Evolutionary conservation across 2,113 vertebrate species (phyloP).

Genomic region (Octodon degus): DNA sequence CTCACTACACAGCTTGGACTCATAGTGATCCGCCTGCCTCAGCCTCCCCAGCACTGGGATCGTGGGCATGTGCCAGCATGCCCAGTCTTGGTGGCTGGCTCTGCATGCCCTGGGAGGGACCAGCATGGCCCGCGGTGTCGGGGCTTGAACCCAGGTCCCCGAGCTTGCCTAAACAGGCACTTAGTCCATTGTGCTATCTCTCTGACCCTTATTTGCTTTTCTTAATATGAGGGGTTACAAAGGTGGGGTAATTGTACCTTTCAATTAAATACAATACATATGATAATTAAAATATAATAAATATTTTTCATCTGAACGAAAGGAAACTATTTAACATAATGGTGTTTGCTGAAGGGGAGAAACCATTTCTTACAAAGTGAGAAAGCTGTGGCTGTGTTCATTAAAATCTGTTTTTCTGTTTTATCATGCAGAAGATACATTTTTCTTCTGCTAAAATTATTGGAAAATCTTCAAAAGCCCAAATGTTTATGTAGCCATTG

Average conservation of each 20-base stretch:
- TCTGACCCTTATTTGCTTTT: not conserved
- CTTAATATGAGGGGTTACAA: not conserved
- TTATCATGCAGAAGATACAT: not conserved
- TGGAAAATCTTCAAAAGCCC: not conserved
- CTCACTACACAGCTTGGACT: too few species aligned
- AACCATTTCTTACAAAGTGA: not conserved
- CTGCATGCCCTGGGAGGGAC: too few species aligned
- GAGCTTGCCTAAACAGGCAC: too few species aligned
- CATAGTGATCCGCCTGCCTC: too few species aligned
- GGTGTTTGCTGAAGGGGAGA: not conserved
- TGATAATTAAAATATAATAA: not conserved
- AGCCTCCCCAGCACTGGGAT: too few species aligned
- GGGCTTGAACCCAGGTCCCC: too few species aligned
- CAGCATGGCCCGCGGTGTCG: too few species aligned
- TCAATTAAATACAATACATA: not conserved
- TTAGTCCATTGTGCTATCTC: too few species aligned
- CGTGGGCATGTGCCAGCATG: too few species aligned
- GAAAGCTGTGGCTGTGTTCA: not conserved
- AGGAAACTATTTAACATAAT: not conserved
- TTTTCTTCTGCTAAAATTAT: not conserved
- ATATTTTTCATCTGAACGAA: not conserved
- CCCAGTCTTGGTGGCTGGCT: too few species aligned
- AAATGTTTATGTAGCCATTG: not conserved
- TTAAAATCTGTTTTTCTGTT: not conserved
- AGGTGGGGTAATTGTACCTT: not conserved